phyloP scores from a whole-genome alignment of 2,888 invertebrate genomes.

The Drosophila neotestacea region DNA sequence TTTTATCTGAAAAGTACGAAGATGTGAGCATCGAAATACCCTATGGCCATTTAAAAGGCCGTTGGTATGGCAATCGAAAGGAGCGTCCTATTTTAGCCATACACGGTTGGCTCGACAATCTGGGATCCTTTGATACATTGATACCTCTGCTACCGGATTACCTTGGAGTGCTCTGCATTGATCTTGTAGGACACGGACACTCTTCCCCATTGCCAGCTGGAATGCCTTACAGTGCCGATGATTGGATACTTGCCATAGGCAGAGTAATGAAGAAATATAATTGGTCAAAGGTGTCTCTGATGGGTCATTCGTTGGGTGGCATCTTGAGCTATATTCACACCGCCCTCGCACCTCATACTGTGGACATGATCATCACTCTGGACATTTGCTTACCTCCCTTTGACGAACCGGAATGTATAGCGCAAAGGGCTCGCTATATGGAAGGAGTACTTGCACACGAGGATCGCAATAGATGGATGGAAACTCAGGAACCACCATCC shows the following conservation, averaged over 20 bases:
- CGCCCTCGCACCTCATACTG: constrained; percentile 85
- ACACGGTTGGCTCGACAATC: constrained; percentile 92
- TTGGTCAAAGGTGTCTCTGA: constrained; percentile 88
- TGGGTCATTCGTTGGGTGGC: constrained; percentile 89
- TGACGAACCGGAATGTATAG: neutral
- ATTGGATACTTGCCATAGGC: constrained; percentile 85
- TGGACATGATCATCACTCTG: constrained; percentile 16
- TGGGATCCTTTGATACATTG: constrained; percentile 89
- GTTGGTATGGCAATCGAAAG: constrained; percentile 89
- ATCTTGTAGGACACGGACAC: constrained; percentile 89
- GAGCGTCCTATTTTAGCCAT: constrained; percentile 88
- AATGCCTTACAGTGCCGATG: constrained; percentile 78
- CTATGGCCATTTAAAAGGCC: constrained; percentile 89
- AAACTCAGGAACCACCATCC: constrained; percentile 86
- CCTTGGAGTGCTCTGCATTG: constrained; percentile 87
- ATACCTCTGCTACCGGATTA: constrained; percentile 87
- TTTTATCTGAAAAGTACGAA: constrained; percentile 81
- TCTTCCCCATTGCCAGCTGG: constrained; percentile 89
- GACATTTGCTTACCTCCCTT: constrained; percentile 24
- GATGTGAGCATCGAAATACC: constrained; percentile 88
- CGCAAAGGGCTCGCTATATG: constrained; percentile 1
- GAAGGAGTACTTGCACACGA: constrained; percentile 85
- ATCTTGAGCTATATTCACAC: constrained; percentile 87
- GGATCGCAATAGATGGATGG: constrained; percentile 61
- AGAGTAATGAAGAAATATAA: constrained; percentile 87